Base-by-base conservation (phyloP, 2,797 vertebrate genomes). In the Hippoglossus hippoglossus region DNA sequence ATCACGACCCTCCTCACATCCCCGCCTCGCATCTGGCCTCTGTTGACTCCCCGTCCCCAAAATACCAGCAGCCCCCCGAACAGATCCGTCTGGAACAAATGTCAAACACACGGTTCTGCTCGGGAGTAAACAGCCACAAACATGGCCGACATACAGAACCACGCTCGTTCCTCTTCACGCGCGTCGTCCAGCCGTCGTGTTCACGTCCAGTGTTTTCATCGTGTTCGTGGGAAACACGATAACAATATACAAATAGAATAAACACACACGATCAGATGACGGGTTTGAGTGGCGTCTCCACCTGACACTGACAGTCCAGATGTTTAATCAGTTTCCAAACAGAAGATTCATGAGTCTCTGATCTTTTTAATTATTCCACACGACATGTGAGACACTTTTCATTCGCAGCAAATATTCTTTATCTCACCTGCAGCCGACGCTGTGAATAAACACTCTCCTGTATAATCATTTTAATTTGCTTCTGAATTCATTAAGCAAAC, bases 11-110 rank as follows among this genome's bases (percentile, higher is more conserved):
- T 71, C 34, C 89, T 86, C 87, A 82, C 88, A 87, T 84, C 82
- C 76, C 55, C 34, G 54, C 71, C 6, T 60, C 52, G 50, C 76
- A 83, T 87, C 85, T 80, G 18, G 67, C 87, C 82, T 85, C 82
- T 77, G 85, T 79, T 89, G 87, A 87, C 86, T 89, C 25, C 90
- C 55, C 72, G 58, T 87, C 74, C 82, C 66, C 18, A 88, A 89
- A 91, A 91, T 86, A 92, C 84, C 86, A 83, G 51, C 80, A 56
- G 66, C 75, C 74, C 87, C 77, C 87, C 77, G 59, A 88, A 81
- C 86, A 66, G 81, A 86, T 90, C 86, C 73, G 85, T 89, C 89
- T 88, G 81, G 77, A 87, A 85, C 82, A 89, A 91, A 91, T 91
- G 90, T 89, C 90, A 89, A 85, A 90, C 80, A 77, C 86, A 77